These are phyloP conservation scores for Caenorhabditis becei DNA, from an alignment of 2,888 invertebrate genomes.

Conservation along the genomic window DNA sequence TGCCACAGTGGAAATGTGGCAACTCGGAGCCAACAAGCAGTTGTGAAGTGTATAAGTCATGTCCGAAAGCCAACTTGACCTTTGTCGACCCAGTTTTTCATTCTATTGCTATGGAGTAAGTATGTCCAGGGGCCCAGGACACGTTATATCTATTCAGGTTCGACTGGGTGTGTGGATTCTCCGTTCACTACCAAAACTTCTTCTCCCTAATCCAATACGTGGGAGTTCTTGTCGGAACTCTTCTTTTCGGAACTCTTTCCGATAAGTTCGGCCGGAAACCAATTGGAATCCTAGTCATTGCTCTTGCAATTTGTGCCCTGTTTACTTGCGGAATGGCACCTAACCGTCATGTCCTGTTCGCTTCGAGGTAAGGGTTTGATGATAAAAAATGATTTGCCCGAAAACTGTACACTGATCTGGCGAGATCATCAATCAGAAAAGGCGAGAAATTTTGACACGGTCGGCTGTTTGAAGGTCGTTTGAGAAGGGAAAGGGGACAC, in stretches of 20 bases:
- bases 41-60: constrained; percentile 6
- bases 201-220: constrained; percentile 71
- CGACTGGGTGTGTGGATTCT: constrained; percentile 75
- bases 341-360: constrained; percentile 8
- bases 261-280: constrained; percentile 66
- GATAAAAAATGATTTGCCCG: not conserved
- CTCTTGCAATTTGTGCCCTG: constrained; percentile 52
- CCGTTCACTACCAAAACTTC: constrained; percentile 58
- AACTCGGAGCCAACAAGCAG: not conserved
- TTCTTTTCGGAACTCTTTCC: constrained; percentile 70
- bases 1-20: constrained; percentile 67
- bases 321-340: constrained; percentile 11
- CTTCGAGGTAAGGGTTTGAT: not conserved
- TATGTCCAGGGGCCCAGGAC: not conserved
- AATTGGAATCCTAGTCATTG: constrained; percentile 59
- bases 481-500: not conserved
- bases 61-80: constrained; percentile 9
- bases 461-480: not conserved
- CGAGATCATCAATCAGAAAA: not conserved
- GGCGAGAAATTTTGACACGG: not conserved
- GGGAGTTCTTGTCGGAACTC: constrained; percentile 66
- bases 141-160: constrained; percentile 43
- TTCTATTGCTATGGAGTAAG: constrained; percentile 71
- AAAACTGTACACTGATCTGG: no score
- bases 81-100: constrained; percentile 42